Conservation (phyloP, 2,888 invertebrate species). For the Ophioninae sp. region DNA sequence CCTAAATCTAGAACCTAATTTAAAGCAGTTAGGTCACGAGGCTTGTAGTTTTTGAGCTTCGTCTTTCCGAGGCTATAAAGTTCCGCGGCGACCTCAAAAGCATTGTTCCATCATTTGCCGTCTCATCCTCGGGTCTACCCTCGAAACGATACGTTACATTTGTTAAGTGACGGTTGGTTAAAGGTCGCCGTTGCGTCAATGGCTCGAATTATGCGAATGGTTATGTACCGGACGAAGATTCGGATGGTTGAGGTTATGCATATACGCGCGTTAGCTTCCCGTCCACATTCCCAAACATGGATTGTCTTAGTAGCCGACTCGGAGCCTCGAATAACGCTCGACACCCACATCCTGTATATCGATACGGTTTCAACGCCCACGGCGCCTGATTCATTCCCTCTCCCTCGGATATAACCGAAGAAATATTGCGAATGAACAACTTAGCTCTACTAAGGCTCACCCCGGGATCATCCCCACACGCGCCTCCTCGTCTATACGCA, state of each 20-base stretch:
- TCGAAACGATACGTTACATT: neutral
- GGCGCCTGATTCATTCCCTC: constrained; percentile 17
- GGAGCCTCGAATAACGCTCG: constrained; percentile 51
- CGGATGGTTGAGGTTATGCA: neutral
- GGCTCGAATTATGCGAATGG: neutral
- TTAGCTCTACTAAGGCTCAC: neutral
- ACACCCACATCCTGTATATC: constrained; percentile 19
- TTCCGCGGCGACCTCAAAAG: neutral
- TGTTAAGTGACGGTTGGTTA: neutral
- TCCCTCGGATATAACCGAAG: constrained; percentile 2
- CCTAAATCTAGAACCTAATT: neutral
- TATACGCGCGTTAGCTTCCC: neutral
- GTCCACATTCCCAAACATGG: neutral
- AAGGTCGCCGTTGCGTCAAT: neutral
- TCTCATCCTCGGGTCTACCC: neutral
- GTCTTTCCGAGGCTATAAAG: neutral
- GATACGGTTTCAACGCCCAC: constrained; percentile 40
- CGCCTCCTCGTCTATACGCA: neutral
- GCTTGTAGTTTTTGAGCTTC: neutral
- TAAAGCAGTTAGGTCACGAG: neutral
- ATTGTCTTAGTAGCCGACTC: constrained; percentile 50
- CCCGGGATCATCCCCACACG: neutral
- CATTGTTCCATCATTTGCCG: neutral
- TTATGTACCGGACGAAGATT: neutral
- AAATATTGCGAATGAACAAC: constrained; percentile 20